Base-by-base conservation (phyloP, 1,140 invertebrate species). In the Camponotus vicinus region DNA sequence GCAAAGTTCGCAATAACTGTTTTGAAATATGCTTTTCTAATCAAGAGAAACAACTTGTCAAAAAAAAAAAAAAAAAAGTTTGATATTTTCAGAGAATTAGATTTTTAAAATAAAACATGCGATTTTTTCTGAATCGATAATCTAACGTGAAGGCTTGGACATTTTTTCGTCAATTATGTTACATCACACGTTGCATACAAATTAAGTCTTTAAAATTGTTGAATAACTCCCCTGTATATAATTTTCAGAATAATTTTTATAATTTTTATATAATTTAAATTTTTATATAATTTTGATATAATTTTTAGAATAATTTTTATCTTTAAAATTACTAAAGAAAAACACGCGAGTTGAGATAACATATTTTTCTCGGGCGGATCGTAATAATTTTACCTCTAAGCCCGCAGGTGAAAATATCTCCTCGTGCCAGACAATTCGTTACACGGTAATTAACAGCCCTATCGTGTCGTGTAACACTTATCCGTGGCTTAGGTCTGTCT, bases 391-490 rank as follows among this genome's bases (percentile, higher is more conserved):
- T 73, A 59, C 49, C 59, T 57, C 86, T 42, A 66, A 82, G n/a
- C 32, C 15, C 18, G 32, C 40, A 11, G 59, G 13, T 52, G 49
- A 37, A 45, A 79, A 69, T 32, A 61, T 61, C 64, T 4, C 52
- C 55, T 61, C 76, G 45, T 37, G 66, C 49, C 11, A 55, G 49
- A 57, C 66, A 59, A 80, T 80, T 57, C 66, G 78, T 80, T 71
- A 80, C 66, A 21, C 37, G 49, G 37, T 80, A 80, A 80, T 80
- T 80, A 80, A 80, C 78, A 67, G 37, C 49, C 49, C 78, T 80
- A 80, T 80, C 78, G 66, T 71, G 78, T 59, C 34, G 78, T 80
- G 66, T 80, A 80, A 80, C 78, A 71, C 49, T 80, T 70, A 80
- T 70, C 64, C 78, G 5, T 13, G 37, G 45, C 78, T 80, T 80